Conservation (phyloP, 2,113 vertebrate genomes). For the Plotosus lineatus region DNA sequence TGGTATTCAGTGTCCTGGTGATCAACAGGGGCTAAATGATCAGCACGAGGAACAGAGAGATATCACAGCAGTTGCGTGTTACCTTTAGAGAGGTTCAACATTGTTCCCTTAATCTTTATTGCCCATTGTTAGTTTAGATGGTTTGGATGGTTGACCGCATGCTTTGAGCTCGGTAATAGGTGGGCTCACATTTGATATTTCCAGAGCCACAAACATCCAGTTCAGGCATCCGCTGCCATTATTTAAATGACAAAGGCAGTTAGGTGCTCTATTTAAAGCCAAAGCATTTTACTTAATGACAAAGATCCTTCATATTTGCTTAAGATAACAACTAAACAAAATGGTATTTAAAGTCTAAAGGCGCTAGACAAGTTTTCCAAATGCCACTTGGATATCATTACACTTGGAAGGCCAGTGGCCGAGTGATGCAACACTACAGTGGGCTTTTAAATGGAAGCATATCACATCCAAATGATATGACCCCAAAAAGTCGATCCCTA, state of each 20-base stretch:
- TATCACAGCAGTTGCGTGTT: conserved; percentile 65
- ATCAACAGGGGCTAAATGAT: conserved; percentile 11
- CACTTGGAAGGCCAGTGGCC: background rate
- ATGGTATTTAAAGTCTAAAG: background rate
- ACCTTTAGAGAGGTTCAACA: conserved; percentile 58
- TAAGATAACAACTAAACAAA: background rate
- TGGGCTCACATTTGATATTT: conserved; percentile 44
- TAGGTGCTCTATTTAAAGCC: conserved; percentile 43
- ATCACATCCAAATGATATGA: background rate
- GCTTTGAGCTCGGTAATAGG: conserved; percentile 1
- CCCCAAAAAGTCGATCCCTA: background rate
- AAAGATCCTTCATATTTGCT: conserved; percentile 14
- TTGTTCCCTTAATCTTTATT: conserved; percentile 61
- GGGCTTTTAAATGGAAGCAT: conserved; percentile 22
- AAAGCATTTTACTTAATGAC: conserved; percentile 41
- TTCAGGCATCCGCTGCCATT: conserved; percentile 36
- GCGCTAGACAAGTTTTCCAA: background rate
- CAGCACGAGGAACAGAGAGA: conserved; percentile 42
- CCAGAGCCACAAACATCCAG: conserved; percentile 31
- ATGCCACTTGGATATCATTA: conserved; percentile 3
- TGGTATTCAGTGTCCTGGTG: conserved; percentile 64
- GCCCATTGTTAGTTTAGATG: conserved; percentile 55
- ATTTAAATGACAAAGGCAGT: conserved; percentile 31
- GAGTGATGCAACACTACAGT: background rate
- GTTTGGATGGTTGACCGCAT: conserved; percentile 47